A percentile compares a stretch with the other conserved stretches of the same genome.
phyloP scores from a whole-genome alignment of 2,113 vertebrate species.

The Stomatorhinus ivindoensis region DNA sequence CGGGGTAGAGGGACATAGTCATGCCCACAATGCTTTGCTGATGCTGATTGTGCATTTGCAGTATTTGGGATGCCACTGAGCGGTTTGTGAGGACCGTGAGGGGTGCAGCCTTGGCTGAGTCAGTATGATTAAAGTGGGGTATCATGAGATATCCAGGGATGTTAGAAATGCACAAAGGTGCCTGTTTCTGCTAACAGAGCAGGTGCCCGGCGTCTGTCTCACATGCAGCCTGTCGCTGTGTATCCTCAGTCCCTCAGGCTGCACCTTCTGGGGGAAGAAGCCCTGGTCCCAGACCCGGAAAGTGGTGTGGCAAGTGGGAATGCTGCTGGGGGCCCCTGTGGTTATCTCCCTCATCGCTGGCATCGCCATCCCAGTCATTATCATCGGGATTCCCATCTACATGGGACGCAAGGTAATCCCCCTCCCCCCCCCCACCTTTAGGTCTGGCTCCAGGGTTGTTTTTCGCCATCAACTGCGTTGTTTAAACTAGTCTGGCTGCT shows the following conservation, averaged over 20 bases:
- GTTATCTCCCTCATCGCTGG: constrained; percentile 75
- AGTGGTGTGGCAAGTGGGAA: constrained; percentile 80
- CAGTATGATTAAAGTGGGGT: background rate
- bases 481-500: background rate
- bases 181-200: background rate
- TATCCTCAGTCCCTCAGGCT: constrained; percentile 71
- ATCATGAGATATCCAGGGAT: background rate
- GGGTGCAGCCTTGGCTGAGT: background rate
- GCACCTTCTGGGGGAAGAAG: constrained; percentile 84
- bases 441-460: background rate
- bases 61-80: background rate
- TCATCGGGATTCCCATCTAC: constrained; percentile 78
- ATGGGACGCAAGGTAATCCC: constrained; percentile 71
- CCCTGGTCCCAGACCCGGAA: constrained; percentile 76
- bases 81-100: background rate
- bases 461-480: background rate
- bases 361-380: constrained; percentile 77
- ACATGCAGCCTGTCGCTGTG: constrained; percentile 10
- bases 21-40: background rate
- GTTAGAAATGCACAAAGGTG: background rate
- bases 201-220: background rate
- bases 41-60: background rate
- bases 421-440: background rate
- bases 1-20: background rate
- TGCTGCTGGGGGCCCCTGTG: constrained; percentile 77